Percentiles rank a stretch among this genome's conserved stretches.
These are phyloP conservation scores for Mandrillus leucophaeus DNA, from an alignment of 2,113 vertebrate species.

Conservation along the genomic window DNA sequence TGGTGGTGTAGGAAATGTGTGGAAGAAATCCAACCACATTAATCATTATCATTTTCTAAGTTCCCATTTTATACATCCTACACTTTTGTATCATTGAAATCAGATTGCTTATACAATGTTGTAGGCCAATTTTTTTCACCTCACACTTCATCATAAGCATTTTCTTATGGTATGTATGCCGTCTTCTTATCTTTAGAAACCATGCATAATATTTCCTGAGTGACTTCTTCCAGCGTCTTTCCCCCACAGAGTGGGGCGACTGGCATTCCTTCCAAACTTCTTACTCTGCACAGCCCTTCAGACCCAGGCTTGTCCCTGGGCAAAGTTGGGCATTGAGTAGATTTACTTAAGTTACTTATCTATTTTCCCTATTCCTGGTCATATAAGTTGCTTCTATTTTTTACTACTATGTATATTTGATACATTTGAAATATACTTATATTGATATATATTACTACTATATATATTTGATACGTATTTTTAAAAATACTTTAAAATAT, in stretches of 20 bases:
- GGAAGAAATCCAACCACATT: neutral
- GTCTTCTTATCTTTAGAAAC: neutral
- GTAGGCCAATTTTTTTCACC: neutral
- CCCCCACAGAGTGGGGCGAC: neutral
- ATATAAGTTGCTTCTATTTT: neutral
- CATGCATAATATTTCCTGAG: neutral
- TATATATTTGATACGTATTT: neutral
- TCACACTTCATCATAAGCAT: neutral
- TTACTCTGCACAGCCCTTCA: neutral
- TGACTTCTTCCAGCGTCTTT: neutral
- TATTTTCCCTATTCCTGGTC: neutral
- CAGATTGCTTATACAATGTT: neutral
- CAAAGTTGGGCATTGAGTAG: neutral
- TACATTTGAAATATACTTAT: too few species aligned
- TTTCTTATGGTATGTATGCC: neutral
- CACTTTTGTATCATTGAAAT: neutral
- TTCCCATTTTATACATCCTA: neutral
- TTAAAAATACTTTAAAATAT: neutral
- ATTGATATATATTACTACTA: neutral
- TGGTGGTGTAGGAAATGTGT: neutral
- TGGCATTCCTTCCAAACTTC: neutral
- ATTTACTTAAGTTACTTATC: neutral
- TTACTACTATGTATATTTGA: neutral
- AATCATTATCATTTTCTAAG: neutral
- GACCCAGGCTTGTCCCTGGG: neutral